Base-by-base conservation (phyloP, 2,113 vertebrate genomes). In the Callopanchax toddi region DNA sequence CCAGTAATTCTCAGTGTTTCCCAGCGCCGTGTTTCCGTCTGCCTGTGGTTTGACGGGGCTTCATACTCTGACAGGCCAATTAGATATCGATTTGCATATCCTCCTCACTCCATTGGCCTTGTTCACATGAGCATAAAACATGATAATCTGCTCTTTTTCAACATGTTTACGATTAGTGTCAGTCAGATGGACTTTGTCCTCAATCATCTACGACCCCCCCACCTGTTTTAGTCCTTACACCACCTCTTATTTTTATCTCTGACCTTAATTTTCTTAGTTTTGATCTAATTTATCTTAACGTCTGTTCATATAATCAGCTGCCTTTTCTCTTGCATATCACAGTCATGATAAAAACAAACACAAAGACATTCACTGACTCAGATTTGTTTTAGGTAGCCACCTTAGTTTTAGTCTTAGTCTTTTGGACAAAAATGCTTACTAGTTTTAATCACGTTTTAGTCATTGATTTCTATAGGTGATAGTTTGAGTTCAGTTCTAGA, bases 1-100 rank as follows among this genome's bases (percentile, higher is more conserved):
- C 81, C 65, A 74, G 64, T 71, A 64, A 84, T 81, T 85, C 49
- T 80, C 20, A 48, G 71, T 77, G 44, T 78, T 81, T 69, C 73
- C 44, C 39, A 2, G 22, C 60, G 50, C 46, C 63, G 26, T 29
- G 4, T 32, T 9, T 15, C 13, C 53, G 57, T 58, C 60, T 71
- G 18, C 42, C 76, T 78, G 74, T 26, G 53, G 44, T 78, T 79
- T 85, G 87, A 91, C 87, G 79, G 79, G 74, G 42, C 62, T 60
- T 76, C 63, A 71, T 60, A 71, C 64, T 40, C 81, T 91, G 91
- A 92, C 90, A 89, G 87, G 85, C 86, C 86, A 91, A 93, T 92
- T 93, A 93, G 86, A 89, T 57, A 51, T 56, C 46, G 75, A 91
- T 92, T 91, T 92, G 85, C 89, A 92, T 92, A 91, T 90, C 86